phyloP scores from a whole-genome alignment of 2,113 vertebrate genomes.

The Panthera leo region DNA sequence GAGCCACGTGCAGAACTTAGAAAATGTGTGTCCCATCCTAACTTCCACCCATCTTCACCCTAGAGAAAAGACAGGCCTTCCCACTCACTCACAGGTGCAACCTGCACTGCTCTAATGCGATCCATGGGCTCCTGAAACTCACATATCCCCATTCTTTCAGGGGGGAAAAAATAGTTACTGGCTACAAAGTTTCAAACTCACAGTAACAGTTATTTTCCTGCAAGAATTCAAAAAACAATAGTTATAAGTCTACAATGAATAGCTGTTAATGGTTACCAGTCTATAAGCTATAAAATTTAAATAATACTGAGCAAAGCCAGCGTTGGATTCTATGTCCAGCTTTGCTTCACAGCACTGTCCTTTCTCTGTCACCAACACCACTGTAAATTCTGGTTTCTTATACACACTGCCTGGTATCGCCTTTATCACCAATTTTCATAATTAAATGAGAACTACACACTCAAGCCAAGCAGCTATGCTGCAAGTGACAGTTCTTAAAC shows the following conservation, averaged over 20 bases:
- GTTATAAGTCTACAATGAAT: not conserved
- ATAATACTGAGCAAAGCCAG: not conserved
- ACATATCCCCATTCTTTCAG: constrained; percentile 41
- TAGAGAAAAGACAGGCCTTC: constrained; percentile 2
- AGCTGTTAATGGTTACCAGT: not conserved
- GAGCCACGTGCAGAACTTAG: not conserved
- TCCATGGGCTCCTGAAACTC: constrained; percentile 42
- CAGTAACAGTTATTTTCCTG: constrained; percentile 57
- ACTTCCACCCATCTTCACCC: not conserved
- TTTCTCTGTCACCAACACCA: not conserved
- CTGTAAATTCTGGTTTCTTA: not conserved
- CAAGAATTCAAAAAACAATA: constrained; percentile 44
- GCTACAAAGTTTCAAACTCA: constrained; percentile 62
- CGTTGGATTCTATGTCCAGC: not conserved
- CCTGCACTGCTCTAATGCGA: constrained; percentile 10
- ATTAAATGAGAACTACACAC: not conserved
- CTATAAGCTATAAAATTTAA: not conserved
- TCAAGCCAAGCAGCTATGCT: constrained; percentile 13
- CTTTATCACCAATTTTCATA: not conserved
- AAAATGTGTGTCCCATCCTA: not conserved
- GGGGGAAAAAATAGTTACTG: constrained; percentile 44
- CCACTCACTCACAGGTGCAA: constrained; percentile 26
- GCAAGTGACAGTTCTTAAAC: not conserved
- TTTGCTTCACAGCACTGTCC: not conserved
- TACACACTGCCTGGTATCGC: not conserved